Conservation (phyloP, 2,888 invertebrate species). For the Punctoribates punctum region DNA sequence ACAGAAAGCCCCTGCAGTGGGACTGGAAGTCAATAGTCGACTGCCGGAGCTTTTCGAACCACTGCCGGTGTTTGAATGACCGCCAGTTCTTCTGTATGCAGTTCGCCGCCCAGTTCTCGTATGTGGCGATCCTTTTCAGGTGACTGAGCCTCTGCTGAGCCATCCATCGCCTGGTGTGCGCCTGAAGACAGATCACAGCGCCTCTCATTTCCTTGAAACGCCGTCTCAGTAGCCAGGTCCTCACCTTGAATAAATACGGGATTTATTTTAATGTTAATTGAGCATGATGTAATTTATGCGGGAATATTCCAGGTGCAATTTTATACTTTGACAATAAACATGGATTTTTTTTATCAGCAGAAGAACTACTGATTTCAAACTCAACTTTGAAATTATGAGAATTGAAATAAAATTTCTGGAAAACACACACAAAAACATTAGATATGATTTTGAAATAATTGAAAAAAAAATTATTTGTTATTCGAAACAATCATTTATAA, state of each 20-base stretch:
- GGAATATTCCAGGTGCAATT: no score
- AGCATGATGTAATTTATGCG: no score
- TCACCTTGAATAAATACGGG: constrained; percentile 28
- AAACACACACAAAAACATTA: no score
- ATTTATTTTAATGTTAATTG: neutral
- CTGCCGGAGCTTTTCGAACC: constrained; percentile 64
- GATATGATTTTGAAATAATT: no score
- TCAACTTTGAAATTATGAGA: no score
- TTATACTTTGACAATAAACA: no score
- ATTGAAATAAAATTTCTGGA: no score
- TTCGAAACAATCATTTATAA: no score
- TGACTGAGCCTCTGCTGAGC: constrained; percentile 58
- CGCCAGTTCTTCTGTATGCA: constrained; percentile 77
- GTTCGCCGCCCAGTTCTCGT: constrained; percentile 55
- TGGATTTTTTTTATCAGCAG: no score
- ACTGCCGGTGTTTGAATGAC: constrained; percentile 64
- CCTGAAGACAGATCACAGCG: constrained; percentile 55
- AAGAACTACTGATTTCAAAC: no score
- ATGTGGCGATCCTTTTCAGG: constrained; percentile 41
- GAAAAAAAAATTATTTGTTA: no score
- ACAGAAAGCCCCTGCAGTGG: constrained; percentile 64
- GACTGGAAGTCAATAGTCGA: constrained; percentile 67
- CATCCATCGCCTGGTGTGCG: constrained; percentile 65
- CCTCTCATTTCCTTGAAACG: constrained; percentile 68
- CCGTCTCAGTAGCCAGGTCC: constrained; percentile 63